phyloP scores from a whole-genome alignment of 2,797 vertebrate genomes.

The Staurois parvus region DNA sequence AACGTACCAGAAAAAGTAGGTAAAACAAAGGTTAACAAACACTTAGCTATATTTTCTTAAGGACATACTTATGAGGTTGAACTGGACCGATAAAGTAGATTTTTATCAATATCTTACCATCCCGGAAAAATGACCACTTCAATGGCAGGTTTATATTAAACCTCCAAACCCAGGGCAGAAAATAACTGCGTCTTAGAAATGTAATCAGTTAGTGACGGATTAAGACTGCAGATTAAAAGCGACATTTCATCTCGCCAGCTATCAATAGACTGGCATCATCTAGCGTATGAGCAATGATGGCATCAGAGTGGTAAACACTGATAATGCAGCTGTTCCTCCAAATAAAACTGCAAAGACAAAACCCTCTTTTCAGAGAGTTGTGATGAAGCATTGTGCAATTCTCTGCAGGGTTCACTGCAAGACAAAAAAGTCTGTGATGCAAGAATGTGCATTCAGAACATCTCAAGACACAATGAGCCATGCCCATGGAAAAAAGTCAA shows the following conservation, averaged over 20 bases:
- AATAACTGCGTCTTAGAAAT: not conserved
- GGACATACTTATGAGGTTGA: too few relatives aligned
- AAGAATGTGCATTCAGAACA: not conserved
- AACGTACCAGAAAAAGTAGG: too few relatives aligned
- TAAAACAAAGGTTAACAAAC: too few relatives aligned
- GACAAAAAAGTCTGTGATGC: constrained; percentile 23
- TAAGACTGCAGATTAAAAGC: constrained; percentile 6
- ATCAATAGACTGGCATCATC: constrained; percentile 15
- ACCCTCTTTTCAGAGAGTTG: not conserved
- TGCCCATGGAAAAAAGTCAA: constrained; percentile 8
- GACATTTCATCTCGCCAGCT: constrained; percentile 1
- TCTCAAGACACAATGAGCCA: constrained; percentile 2
- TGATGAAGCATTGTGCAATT: not conserved
- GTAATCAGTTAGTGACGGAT: constrained; percentile 27
- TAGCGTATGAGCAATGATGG: constrained; percentile 18
- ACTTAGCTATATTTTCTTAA: too few relatives aligned
- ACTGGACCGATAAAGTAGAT: too few relatives aligned
- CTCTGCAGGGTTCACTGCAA: constrained; percentile 19
- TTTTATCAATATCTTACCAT: too few relatives aligned
- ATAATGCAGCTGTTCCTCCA: constrained; percentile 6
- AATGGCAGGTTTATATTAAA: not conserved
- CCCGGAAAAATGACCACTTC: not conserved
- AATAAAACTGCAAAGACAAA: constrained; percentile 4
- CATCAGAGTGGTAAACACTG: constrained; percentile 1
- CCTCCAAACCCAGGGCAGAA: constrained; percentile 12